phyloP scores from a whole-genome alignment of 2,888 invertebrate species.

The Mythimna ferrago region DNA sequence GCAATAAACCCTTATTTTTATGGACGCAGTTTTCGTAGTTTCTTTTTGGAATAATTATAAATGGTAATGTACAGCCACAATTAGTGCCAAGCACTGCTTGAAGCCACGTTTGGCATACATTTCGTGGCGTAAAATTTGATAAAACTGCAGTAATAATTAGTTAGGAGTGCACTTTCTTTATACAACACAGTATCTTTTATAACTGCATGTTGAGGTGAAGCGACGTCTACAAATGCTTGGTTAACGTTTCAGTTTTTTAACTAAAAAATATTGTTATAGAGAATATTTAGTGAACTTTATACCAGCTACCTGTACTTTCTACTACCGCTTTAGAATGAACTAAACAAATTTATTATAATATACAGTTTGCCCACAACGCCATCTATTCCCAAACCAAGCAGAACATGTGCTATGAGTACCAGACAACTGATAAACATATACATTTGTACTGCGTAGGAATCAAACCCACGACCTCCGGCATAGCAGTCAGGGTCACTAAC shows the following conservation, averaged over 20 bases:
- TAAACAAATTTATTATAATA: too few relatives aligned
- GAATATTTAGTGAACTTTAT: too few relatives aligned
- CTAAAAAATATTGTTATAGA: too few relatives aligned
- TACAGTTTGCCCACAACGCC: too few relatives aligned
- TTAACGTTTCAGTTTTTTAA: neutral
- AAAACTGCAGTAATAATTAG: conserved; percentile 23
- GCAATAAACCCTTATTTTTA: conserved; percentile 53
- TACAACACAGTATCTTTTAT: neutral
- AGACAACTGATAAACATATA: too few relatives aligned
- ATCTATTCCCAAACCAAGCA: too few relatives aligned
- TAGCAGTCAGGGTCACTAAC: too few relatives aligned
- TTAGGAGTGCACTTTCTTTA: conserved; percentile 4
- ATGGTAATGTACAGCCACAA: conserved; percentile 58
- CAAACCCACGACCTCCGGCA: too few relatives aligned
- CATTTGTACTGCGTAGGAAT: too few relatives aligned
- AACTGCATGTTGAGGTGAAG: neutral
- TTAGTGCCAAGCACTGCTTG: conserved; percentile 59
- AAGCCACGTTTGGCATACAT: conserved; percentile 49
- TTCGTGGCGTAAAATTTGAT: conserved; percentile 34
- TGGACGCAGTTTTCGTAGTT: conserved; percentile 46
- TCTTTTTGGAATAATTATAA: conserved; percentile 56
- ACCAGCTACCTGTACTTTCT: too few relatives aligned
- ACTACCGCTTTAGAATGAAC: too few relatives aligned
- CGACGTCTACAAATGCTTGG: neutral
- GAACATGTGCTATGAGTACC: too few relatives aligned